Conservation (phyloP, 1,140 invertebrate genomes). For the Brachionus angularis region DNA sequence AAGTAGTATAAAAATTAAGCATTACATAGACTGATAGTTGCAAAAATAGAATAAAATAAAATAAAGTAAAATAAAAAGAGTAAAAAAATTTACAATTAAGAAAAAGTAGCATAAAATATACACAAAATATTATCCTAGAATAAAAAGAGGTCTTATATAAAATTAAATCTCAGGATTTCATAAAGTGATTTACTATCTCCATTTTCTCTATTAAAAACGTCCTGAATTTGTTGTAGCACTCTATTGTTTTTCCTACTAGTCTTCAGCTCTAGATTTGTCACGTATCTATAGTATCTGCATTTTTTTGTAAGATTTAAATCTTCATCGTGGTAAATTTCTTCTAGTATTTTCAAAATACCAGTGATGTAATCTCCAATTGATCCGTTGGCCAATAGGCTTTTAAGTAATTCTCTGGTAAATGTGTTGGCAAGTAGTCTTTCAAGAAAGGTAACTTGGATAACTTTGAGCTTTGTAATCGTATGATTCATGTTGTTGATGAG, state of each 20-base stretch:
- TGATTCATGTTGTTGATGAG: background rate
- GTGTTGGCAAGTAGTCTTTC: background rate
- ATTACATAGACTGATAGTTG: too few species aligned
- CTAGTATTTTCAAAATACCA: background rate
- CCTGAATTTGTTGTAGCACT: background rate
- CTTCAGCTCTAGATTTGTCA: background rate
- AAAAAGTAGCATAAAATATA: too few species aligned
- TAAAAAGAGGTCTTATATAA: too few species aligned
- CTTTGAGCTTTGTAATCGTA: background rate
- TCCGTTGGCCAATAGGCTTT: background rate
- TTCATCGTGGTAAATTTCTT: background rate
- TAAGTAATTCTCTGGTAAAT: background rate
- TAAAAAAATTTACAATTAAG: too few species aligned
- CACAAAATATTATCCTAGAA: too few species aligned
- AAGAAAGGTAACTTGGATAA: background rate
- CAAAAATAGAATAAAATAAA: too few species aligned
- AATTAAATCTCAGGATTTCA: conserved; percentile 7
- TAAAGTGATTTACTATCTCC: background rate
- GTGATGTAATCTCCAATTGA: background rate
- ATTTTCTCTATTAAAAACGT: background rate
- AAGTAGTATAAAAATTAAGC: too few species aligned
- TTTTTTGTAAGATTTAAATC: background rate
- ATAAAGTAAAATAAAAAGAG: too few species aligned
- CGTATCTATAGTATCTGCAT: background rate
- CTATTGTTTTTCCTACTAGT: background rate